Percentiles rank a stretch among this genome's conserved stretches.
Evolutionary conservation across 35 echinoderm and acorn worm species (phyloP).

Genomic region (Amphiura filiformis): DNA sequence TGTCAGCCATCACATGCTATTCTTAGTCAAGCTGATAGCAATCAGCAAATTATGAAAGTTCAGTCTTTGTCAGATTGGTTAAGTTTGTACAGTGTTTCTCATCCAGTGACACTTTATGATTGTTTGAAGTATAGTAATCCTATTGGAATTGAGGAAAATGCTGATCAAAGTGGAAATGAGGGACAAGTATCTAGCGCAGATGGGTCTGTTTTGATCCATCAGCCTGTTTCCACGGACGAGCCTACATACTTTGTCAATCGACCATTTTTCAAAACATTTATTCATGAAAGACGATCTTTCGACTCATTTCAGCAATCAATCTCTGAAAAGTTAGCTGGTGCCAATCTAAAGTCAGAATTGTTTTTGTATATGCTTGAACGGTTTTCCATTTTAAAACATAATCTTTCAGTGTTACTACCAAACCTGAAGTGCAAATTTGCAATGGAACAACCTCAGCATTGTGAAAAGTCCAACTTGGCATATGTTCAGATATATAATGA

Average conservation of each 20-base stretch:
- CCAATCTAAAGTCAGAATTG: neutral
- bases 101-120: conserved; percentile 1
- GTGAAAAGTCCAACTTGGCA: conserved; percentile 17
- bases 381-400: neutral
- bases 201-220: neutral
- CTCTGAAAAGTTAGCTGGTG: neutral
- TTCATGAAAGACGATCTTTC: neutral
- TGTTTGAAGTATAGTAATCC: neutral
- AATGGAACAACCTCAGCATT: neutral
- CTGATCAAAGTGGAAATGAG: neutral
- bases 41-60: neutral
- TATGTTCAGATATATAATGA: conserved; percentile 32
- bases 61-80: neutral
- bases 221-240: neutral
- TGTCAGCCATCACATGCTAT: neutral
- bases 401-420: neutral
- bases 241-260: neutral
- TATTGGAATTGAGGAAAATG: neutral
- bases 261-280: conserved; percentile 33
- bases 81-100: neutral
- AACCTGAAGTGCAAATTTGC: conserved; percentile 34
- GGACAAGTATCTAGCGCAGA: neutral
- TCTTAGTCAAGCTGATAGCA: too few species aligned
- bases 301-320: conserved; percentile 11
- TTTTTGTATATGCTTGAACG: conserved; percentile 41